Conservation (phyloP, 2,888 invertebrate genomes). For the Arenicola marina region DNA sequence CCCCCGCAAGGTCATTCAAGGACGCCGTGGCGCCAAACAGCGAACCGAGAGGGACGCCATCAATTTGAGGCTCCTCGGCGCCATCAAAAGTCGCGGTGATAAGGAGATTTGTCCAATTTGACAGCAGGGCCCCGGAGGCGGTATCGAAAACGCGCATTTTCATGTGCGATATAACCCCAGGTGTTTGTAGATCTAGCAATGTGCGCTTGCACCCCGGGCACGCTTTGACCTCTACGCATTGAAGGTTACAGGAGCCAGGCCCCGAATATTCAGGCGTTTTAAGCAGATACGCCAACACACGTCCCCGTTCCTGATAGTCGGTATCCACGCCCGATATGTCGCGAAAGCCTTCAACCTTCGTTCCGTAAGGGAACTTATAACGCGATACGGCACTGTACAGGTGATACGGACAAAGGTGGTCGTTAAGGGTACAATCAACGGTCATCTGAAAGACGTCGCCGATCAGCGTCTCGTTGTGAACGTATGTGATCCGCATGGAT, state of each 20-base stretch:
- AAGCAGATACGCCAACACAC: conserved; percentile 2
- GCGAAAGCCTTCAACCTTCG: conserved; percentile 16
- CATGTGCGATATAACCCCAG: conserved; percentile 27
- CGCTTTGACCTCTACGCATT: conserved; percentile 15
- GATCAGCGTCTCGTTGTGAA: conserved; percentile 21
- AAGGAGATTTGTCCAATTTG: conserved; percentile 31
- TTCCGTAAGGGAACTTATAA: conserved; percentile 24
- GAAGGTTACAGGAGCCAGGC: conserved; percentile 16
- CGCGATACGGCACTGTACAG: conserved; percentile 33
- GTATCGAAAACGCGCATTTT: conserved; percentile 26
- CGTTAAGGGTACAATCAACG: conserved; percentile 29
- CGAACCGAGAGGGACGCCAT: conserved; percentile 29
- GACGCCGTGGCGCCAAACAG: conserved; percentile 31
- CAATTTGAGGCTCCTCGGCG: conserved; percentile 20
- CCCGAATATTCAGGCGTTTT: conserved; percentile 17
- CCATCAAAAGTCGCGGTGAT: conserved; percentile 27
- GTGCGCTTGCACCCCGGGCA: conserved; percentile 7
- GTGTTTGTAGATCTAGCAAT: conserved; percentile 2
- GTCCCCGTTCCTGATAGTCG: background rate
- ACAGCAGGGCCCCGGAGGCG: conserved; percentile 1
- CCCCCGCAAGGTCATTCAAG: conserved; percentile 30
- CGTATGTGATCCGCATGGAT: conserved; percentile 17
- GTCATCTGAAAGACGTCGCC: conserved; percentile 25
- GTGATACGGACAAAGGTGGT: conserved; percentile 30
- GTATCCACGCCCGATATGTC: background rate